These are phyloP conservation scores for Lophotis ruficrista DNA, from an alignment of 2,113 vertebrate genomes.

Conservation along the genomic window DNA sequence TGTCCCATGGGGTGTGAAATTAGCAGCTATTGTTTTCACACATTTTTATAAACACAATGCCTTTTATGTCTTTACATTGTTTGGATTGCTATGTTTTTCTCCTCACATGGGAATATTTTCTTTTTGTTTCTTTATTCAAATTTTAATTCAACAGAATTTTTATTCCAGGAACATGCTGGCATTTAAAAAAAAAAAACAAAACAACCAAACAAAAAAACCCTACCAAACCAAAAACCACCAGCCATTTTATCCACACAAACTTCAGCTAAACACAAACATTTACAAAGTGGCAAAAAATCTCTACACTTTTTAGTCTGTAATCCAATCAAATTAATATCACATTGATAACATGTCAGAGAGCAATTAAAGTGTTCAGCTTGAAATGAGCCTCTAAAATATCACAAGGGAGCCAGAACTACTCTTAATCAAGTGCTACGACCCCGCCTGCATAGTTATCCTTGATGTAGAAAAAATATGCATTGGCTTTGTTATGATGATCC, in stretches of 20 bases:
- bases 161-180: constrained; percentile 11
- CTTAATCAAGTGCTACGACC: neutral
- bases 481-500: neutral
- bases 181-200: neutral
- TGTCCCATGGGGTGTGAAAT: constrained; percentile 82
- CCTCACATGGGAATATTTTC: constrained; percentile 49
- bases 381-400: constrained; percentile 24
- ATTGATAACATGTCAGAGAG: neutral
- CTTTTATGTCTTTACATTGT: constrained; percentile 78
- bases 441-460: neutral
- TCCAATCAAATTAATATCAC: constrained; percentile 1
- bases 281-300: neutral
- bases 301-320: neutral
- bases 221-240: neutral
- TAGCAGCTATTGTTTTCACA: constrained; percentile 82
- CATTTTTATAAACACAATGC: constrained; percentile 78
- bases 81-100: constrained; percentile 62
- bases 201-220: neutral
- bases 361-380: neutral
- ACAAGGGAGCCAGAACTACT: neutral
- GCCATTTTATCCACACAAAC: neutral
- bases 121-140: constrained; percentile 53
- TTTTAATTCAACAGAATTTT: constrained; percentile 73
- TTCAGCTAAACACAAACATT: constrained; percentile 28
- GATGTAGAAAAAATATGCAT: neutral